Evolutionary conservation across 2,797 vertebrate genomes (phyloP), one percentile per base, ranked within the genome.

Genomic region (Schizothorax lantsangensis): DNA sequence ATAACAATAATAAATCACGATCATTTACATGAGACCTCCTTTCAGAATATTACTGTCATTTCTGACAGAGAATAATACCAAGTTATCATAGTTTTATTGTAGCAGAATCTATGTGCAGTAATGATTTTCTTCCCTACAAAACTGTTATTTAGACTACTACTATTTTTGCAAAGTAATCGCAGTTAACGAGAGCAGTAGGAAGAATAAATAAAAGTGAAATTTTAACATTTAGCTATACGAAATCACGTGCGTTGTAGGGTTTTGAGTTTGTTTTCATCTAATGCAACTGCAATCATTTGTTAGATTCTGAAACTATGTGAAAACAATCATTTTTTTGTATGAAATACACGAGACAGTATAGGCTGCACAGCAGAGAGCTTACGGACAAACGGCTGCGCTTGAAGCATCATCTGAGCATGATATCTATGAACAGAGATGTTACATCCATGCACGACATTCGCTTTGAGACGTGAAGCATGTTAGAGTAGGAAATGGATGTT

Each of bases 401-500:
- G 2, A 74, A 72, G 36, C 52, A 43, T 30, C 68, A 36, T 59
- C 33, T 72, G 49, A 72, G 30, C 49, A 14, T 23, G 64, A 30
- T 8, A 43, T 23, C 66, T 11, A 6, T n/a, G 68, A 57, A 62
- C 38, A 54, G 64, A 82, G 74, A 54, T 2, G 43, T 43, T 19
- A 26, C 15, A 47, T 54, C 49, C 81, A 62, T 26, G 54, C 23
- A 54, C 54, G 19, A 49, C 14, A 10, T 19, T 52, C 47, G 38
- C 71, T 45, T 54, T 72, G 23, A 83, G 49, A 43, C n/a, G 17
- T 57, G 45, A 19, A 36, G 47, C 81, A 5, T 68, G 66, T 49
- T 68, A 36, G 73, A 84, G 77, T 79, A n/a, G 47, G 64, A 26
- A n/a, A 66, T 38, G 73, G 59, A 62, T 83, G 81, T 59, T 84